Evolutionary conservation across 2,113 vertebrate species (phyloP).

Genomic region (Ginglymostoma cirratum): DNA sequence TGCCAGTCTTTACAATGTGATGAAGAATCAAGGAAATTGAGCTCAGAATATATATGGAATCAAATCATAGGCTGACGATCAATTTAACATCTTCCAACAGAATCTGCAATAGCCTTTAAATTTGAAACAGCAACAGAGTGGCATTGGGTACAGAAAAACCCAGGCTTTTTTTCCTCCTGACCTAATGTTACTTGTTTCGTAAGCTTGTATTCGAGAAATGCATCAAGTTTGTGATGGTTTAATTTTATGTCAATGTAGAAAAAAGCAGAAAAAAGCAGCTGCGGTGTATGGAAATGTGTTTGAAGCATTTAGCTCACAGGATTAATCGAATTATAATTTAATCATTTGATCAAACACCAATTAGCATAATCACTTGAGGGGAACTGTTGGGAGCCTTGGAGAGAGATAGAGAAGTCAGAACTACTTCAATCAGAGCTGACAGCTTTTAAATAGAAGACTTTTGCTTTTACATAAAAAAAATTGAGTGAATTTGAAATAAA

Average conservation of each 20-base stretch:
- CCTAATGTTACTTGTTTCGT: not conserved
- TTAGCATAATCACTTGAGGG: constrained; percentile 86
- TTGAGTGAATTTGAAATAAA: not conserved
- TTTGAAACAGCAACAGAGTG: not conserved
- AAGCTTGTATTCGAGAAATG: not conserved
- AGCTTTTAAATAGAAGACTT: constrained; percentile 21
- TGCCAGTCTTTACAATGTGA: not conserved
- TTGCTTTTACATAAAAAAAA: not conserved
- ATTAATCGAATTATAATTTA: constrained; percentile 84
- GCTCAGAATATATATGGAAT: not conserved
- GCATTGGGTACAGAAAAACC: not conserved
- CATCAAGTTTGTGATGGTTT: not conserved
- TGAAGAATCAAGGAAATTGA: not conserved
- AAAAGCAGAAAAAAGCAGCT: constrained; percentile 47
- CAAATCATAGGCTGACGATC: constrained; percentile 15
- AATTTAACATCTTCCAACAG: not conserved
- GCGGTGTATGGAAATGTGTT: constrained; percentile 67
- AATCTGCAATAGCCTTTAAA: not conserved
- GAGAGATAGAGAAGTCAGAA: not conserved
- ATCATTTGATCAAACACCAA: constrained; percentile 92
- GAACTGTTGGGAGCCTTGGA: constrained; percentile 51
- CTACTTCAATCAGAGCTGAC: constrained; percentile 32
- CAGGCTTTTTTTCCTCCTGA: not conserved
- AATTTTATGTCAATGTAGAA: not conserved
- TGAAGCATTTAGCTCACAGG: constrained; percentile 68